A percentile compares a stretch with the other conserved stretches of the same genome.
Conservation (phyloP, 2,113 vertebrate species). For the Dromas ardeola region DNA sequence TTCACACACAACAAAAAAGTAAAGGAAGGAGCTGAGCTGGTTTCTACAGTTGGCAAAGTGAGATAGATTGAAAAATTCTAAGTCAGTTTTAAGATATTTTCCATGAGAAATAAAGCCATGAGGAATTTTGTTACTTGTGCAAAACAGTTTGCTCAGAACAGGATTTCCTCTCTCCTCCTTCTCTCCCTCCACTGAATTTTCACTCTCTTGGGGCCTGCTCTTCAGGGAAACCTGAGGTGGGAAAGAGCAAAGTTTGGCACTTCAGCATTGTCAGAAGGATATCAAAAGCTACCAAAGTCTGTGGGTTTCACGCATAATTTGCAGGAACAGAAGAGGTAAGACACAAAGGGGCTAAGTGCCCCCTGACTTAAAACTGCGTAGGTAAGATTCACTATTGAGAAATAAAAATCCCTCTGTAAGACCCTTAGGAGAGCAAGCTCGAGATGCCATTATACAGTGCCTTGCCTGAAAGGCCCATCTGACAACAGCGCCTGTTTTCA, state of each 20-base stretch:
- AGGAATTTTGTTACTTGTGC: neutral
- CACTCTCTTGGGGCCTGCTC: neutral
- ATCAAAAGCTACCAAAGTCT: neutral
- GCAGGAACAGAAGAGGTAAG: neutral
- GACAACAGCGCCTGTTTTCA: neutral
- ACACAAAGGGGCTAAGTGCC: neutral
- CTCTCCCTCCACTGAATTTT: neutral
- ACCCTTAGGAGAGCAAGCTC: neutral
- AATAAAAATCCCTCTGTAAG: neutral
- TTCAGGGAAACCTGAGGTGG: neutral
- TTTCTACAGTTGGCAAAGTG: neutral
- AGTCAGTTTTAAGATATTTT: neutral
- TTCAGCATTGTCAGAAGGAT: neutral
- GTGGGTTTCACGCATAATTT: neutral
- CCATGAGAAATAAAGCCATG: neutral
- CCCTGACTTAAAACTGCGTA: neutral
- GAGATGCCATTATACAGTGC: neutral
- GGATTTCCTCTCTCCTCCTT: neutral
- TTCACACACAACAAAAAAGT: neutral
- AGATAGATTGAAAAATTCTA: accelerated
- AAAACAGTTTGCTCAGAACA: neutral
- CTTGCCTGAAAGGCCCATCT: neutral
- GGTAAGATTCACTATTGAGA: neutral
- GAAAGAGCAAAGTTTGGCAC: neutral
- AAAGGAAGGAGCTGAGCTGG: neutral